Percentiles rank a stretch among this genome's conserved stretches.
Evolutionary conservation across 2,113 vertebrate genomes (phyloP).

Genomic region (Raphicerus campestris): DNA sequence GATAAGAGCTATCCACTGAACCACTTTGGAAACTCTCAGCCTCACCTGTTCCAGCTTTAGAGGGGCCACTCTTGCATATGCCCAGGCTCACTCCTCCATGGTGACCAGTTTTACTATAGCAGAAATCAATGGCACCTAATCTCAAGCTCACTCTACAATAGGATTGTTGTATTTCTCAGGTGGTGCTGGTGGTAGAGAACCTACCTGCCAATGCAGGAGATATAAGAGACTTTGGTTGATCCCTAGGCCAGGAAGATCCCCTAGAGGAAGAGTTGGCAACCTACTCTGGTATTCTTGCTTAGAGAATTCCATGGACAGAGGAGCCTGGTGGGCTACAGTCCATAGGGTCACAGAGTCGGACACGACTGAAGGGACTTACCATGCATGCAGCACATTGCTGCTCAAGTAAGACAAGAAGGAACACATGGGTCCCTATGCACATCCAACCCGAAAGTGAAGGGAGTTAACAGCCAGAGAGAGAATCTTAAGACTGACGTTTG

Average conservation of each 20-base stretch:
- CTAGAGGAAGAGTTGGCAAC: not conserved
- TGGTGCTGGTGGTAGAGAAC: not conserved
- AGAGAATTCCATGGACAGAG: not conserved
- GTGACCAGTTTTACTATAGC: not conserved
- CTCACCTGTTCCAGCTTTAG: not conserved
- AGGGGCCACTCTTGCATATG: accelerated
- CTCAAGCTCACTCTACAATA: accelerated
- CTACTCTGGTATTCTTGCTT: not conserved
- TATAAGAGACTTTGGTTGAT: not conserved
- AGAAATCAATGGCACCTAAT: accelerated
- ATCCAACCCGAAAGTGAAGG: not conserved
- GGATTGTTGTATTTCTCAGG: not conserved
- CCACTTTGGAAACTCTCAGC: not conserved
- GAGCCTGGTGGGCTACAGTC: not conserved
- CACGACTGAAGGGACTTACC: not conserved
- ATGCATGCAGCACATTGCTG: not conserved
- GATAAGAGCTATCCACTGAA: not conserved
- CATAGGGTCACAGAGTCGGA: not conserved
- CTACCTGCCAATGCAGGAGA: not conserved
- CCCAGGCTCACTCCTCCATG: not conserved
- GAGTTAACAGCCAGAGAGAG: no score
- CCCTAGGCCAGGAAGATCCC: not conserved
- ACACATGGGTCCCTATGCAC: accelerated
- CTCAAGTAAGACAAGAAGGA: not conserved
- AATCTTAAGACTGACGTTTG: not conserved